phyloP scores from a whole-genome alignment of 2,113 vertebrate species.

The Scomber colias region DNA sequence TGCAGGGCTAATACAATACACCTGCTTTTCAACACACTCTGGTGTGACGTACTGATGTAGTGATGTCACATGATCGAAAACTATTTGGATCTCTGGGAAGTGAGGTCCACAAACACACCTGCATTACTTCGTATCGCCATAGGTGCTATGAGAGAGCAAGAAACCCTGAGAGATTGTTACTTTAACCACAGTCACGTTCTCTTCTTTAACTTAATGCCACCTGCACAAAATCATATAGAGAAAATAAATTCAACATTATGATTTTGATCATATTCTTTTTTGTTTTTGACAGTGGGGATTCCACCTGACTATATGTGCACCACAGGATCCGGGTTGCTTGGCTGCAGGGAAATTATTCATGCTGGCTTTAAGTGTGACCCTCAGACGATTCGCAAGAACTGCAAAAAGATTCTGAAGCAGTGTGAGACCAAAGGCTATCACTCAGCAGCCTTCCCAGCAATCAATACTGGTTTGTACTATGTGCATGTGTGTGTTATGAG shows the following conservation, averaged over 20 bases:
- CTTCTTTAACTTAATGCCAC: not conserved
- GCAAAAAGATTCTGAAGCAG: conserved; percentile 61
- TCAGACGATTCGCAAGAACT: conserved; percentile 50
- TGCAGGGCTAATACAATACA: too few relatives aligned
- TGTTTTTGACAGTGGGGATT: conserved; percentile 36
- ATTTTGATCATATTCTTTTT: not conserved
- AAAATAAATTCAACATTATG: not conserved
- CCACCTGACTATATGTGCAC: conserved; percentile 32
- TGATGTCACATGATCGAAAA: too few relatives aligned
- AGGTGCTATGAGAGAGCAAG: too few relatives aligned
- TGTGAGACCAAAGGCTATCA: conserved; percentile 67
- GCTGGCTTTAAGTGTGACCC: not conserved
- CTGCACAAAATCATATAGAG: not conserved
- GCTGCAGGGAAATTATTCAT: conserved; percentile 72
- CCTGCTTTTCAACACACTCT: too few relatives aligned
- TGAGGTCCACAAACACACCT: too few relatives aligned
- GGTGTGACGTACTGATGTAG: too few relatives aligned
- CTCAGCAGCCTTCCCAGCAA: conserved; percentile 73
- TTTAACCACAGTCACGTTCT: too few relatives aligned
- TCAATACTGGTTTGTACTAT: conserved; percentile 73
- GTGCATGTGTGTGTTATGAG: not conserved
- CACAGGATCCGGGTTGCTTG: conserved; percentile 66
- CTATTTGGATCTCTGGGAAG: too few relatives aligned
- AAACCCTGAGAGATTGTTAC: too few relatives aligned
- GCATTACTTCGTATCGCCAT: too few relatives aligned